These are phyloP conservation scores for Eulemur coronatus DNA, from an alignment of 2,797 vertebrate genomes.

Conservation along the genomic window DNA sequence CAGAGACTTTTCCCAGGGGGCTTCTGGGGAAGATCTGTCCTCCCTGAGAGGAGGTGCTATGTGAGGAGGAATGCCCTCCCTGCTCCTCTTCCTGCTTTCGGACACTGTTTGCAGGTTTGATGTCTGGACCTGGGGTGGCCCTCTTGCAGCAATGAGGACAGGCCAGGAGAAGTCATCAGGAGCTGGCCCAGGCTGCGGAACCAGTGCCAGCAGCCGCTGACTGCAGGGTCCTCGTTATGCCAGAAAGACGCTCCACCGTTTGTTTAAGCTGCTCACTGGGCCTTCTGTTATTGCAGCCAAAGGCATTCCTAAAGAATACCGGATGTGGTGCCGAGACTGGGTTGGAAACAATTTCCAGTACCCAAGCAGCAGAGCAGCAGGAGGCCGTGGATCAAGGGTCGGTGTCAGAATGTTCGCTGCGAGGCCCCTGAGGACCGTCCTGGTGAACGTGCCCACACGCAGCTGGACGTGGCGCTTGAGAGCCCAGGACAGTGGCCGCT, in stretches of 20 bases:
- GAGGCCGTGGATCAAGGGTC: rapidly evolving
- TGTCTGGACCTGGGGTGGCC: not conserved
- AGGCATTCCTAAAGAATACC: not conserved
- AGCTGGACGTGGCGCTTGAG: rapidly evolving
- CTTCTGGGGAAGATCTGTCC: not conserved
- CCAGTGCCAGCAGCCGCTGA: not conserved
- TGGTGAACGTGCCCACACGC: not conserved
- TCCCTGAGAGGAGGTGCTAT: not conserved
- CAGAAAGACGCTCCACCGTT: not conserved
- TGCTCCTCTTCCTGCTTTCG: not conserved
- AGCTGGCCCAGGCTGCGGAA: rapidly evolving
- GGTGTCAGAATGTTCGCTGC: not conserved
- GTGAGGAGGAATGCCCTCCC: no score
- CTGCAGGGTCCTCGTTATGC: not conserved
- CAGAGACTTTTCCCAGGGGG: rapidly evolving
- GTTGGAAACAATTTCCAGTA: not conserved
- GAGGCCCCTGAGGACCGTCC: not conserved
- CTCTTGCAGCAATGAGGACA: not conserved
- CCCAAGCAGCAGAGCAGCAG: no score
- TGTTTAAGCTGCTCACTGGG: rapidly evolving
- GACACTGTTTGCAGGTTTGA: not conserved
- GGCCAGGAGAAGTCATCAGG: no score
- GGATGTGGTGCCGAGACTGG: not conserved
- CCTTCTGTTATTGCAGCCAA: not conserved
- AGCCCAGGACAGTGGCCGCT: no score